Evolutionary conservation across 2,797 vertebrate species (phyloP), one percentile per base, ranked within the genome.

Genomic region (Melanotaenia nigrans): DNA sequence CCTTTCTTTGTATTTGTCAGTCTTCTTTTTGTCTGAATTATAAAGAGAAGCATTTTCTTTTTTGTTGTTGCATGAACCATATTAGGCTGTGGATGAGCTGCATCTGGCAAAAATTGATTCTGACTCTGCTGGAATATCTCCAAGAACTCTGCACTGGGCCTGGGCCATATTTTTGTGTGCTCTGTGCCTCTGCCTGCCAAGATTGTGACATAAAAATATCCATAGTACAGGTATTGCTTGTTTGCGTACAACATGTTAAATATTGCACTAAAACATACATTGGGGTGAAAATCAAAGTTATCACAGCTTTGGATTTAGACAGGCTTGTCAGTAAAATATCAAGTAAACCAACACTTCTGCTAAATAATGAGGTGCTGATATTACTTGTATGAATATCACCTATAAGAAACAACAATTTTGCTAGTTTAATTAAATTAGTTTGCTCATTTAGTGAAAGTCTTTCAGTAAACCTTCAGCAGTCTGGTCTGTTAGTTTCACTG

Each of bases 171-270:
- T 69, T 68, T 73, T 58, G 49, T 56, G 33, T 68, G 73, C 58
- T 63, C 42, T 18, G 22, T 65, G 61, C 53, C 55, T 75, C 47
- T 20, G 13, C 38, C 58, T 76, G 79, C 78, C 42, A 45, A 45
- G 42, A 45, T 79, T 69, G 65, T 85, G 83, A 83, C 79, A 69
- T 62, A 75, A 64, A 76, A 76, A 73, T 71, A 79, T 71, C 73
- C 78, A 67, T 47, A 45, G 57, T 58, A 45, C 24, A 38, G 24
- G 47, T 73, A 66, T 54, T 57, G 47, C 71, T 83, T 78, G 71
- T 85, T 82, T 79, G 75, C 75, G 73, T 75, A 57, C 67, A 47
- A 63, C 70, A 77, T 65, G 62, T 63, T 71, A 47, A 74, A 83
- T 76, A 72, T 47, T 38, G 56, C 33, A 57, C 59, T 53, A n/a